Percentiles rank a stretch among this genome's conserved stretches.
Evolutionary conservation across 1,140 invertebrate species (phyloP).

Genomic region (Scaptomyza pallida): DNA sequence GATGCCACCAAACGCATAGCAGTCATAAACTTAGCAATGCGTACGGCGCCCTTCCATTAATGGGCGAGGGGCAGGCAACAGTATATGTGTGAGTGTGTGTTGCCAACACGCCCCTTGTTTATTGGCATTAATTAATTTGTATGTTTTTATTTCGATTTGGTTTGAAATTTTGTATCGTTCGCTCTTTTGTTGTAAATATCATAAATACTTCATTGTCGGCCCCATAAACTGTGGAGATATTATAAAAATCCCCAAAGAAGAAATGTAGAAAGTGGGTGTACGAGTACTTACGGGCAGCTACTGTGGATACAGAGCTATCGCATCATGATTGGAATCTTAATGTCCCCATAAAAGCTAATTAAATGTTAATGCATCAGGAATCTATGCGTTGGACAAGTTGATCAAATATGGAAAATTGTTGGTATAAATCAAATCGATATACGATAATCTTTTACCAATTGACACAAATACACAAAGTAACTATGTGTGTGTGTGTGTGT

Average conservation of each 20-base stretch:
- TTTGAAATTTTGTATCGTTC: slow-evolving; percentile 41
- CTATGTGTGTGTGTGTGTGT: slow-evolving; percentile 11
- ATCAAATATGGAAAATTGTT: slow-evolving; percentile 62
- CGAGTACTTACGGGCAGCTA: slow-evolving; percentile 34
- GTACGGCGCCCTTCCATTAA: slow-evolving; percentile 68
- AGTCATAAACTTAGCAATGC: slow-evolving; percentile 61
- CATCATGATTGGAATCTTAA: slow-evolving; percentile 72
- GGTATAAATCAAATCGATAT: slow-evolving; percentile 58
- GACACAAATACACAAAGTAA: slow-evolving; percentile 19
- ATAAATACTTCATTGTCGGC: slow-evolving; percentile 73
- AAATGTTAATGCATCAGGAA: slow-evolving; percentile 53
- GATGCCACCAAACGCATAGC: slow-evolving; percentile 6
- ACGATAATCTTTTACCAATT: slow-evolving; percentile 19
- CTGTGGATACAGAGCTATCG: slow-evolving; percentile 44
- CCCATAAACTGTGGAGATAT: slow-evolving; percentile 62
- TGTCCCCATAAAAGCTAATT: slow-evolving; percentile 73
- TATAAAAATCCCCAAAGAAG: slow-evolving; percentile 51
- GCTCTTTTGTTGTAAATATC: slow-evolving; percentile 75
- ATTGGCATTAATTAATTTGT: slow-evolving; percentile 81
- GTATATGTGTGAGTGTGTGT: neutral
- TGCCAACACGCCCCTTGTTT: slow-evolving; percentile 63
- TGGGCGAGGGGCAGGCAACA: slow-evolving; percentile 31
- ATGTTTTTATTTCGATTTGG: slow-evolving; percentile 81
- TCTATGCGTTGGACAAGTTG: slow-evolving; percentile 35
- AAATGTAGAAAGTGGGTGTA: slow-evolving; percentile 65